A percentile compares a stretch with the other conserved stretches of the same genome.
phyloP scores from a whole-genome alignment of 2,888 invertebrate species.

The Agrochola lota region DNA sequence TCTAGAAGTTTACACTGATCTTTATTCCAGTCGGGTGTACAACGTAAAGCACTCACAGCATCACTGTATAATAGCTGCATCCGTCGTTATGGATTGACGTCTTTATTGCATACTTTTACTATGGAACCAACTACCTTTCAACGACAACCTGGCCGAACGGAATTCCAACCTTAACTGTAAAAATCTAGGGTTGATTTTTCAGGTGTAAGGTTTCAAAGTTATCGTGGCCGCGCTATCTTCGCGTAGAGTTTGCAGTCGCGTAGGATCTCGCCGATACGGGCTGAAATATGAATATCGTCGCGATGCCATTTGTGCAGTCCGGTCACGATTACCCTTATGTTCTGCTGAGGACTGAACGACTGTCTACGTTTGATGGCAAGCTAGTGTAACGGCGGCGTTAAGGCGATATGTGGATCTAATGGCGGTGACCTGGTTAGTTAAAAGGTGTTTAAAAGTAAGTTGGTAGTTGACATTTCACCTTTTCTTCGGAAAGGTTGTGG shows the following conservation, averaged over 20 bases:
- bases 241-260: slow-evolving; percentile 70
- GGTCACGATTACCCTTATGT: slow-evolving; percentile 76
- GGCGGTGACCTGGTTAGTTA: slow-evolving; percentile 45
- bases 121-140: slow-evolving; percentile 69
- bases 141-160: slow-evolving; percentile 29
- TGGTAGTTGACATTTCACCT: slow-evolving; percentile 15
- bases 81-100: slow-evolving; percentile 82
- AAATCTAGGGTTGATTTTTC: slow-evolving; percentile 35
- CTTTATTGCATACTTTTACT: slow-evolving; percentile 82
- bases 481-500: background rate
- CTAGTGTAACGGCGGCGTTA: slow-evolving; percentile 55
- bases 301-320: slow-evolving; percentile 72
- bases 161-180: slow-evolving; percentile 44
- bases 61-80: slow-evolving; percentile 81
- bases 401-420: slow-evolving; percentile 37
- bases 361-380: slow-evolving; percentile 56
- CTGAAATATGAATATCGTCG: slow-evolving; percentile 83
- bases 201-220: slow-evolving; percentile 27
- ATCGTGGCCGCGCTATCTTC: slow-evolving; percentile 58
- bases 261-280: slow-evolving; percentile 75
- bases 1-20: slow-evolving; percentile 69
- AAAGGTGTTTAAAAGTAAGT: slow-evolving; percentile 29
- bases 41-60: slow-evolving; percentile 81
- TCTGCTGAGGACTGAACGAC: slow-evolving; percentile 57
- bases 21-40: slow-evolving; percentile 77